Base-by-base conservation (phyloP, 1,140 invertebrate genomes). In the Lepeophtheirus salmonis region DNA sequence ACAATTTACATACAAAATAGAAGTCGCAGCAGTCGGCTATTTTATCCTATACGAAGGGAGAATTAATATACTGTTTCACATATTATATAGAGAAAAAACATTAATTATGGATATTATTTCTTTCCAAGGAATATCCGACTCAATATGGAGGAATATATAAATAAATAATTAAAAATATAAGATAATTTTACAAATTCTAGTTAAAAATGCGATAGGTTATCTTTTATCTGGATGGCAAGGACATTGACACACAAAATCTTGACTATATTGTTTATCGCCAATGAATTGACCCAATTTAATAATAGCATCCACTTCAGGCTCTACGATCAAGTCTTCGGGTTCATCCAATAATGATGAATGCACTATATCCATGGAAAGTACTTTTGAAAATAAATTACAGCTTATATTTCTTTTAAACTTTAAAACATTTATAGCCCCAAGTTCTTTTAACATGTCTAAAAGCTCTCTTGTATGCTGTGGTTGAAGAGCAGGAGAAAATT, bases 211-310 rank as follows among this genome's bases (percentile, higher is more conserved):
- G n/a, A n/a, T n/a, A n/a, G n/a, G 6, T 41, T 41, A 41, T 23
- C 53, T 23, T 57, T 49, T 61, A 3, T 52, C 56, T 20, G 57
- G 56, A 26, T 56, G 50, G n/a, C 63, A 64, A 14, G 52, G 50
- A 52, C 63, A 64, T 25, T 64, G 52, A 4, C 53, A 50, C 51
- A 67, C 63, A 53, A 66, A 79, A 64, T 79, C 77, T 1, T 68
- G 68, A 17, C 24, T 69, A 56, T 79, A 79, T 50, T 70, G 72
- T 57, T 76, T 77, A 10, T 72, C 70, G 17, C 77, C 78, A 60
- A 79, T 75, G 65, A 80, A 80, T 56, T 72, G 70, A n/a, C 77
- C 72, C 13, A 79, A 71, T 50, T 71, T 73, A 20, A 75, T 63
- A 14, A 77, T 68, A 6, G 77, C 77, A 65, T 77, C 74, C 20